Conservation (phyloP, 1,140 invertebrate genomes). For the Drosophila nannoptera region DNA sequence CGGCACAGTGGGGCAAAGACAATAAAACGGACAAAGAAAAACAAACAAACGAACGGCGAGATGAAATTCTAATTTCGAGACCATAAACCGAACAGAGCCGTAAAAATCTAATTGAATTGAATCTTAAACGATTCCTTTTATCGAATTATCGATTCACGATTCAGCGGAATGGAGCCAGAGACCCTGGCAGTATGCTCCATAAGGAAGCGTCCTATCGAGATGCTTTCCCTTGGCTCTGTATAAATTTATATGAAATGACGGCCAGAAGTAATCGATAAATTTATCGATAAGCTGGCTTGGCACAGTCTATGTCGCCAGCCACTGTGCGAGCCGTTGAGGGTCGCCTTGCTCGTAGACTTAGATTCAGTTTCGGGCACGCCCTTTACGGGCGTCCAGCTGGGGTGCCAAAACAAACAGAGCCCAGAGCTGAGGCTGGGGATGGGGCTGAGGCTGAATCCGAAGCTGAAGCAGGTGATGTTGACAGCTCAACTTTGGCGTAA, state of each 20-base stretch:
- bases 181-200: no score
- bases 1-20: conserved; percentile 20
- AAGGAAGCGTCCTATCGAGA: background rate
- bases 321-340: conserved; percentile 17
- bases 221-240: background rate
- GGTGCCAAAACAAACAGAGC: conserved; percentile 41
- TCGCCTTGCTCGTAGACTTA: conserved; percentile 27
- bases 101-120: background rate
- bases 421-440: no score
- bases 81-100: background rate
- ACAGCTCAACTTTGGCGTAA: conserved; percentile 58
- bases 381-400: conserved; percentile 3
- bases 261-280: background rate
- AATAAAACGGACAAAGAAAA: background rate
- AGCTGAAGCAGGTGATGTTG: conserved; percentile 65
- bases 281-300: background rate
- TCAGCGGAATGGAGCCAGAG: background rate
- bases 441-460: no score
- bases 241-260: background rate
- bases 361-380: conserved; percentile 15
- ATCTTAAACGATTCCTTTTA: background rate
- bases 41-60: background rate
- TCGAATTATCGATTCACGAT: background rate
- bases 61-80: conserved; percentile 1
- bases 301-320: background rate